Base-by-base conservation (phyloP, 2,113 vertebrate species). In the Sceloporus tristichus region DNA sequence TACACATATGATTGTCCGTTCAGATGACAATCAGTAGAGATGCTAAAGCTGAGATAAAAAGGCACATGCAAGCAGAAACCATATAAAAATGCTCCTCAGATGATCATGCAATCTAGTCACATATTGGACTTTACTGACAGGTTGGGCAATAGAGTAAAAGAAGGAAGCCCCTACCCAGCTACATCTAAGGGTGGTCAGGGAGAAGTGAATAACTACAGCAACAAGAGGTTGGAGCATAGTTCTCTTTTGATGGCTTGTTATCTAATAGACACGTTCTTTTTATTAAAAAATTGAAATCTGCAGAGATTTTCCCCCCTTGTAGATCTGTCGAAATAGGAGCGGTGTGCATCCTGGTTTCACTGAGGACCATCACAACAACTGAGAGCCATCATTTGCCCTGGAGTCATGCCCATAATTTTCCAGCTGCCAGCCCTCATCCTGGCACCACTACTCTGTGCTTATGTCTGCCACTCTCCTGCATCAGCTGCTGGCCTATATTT, bases 401-500 rank as follows among this genome's bases (percentile, higher is more conserved):
- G 48, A 48, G 6, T 11, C 71, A 68, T 77, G 62, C 11, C 23
- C 25, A 4, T 2, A 1, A 40, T 5, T 27, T 2, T 11, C 21
- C 74, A 27, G 34, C 74, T 13, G 53, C 54, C 34, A 25, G 38
- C 14, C 2, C 2, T 0, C 0, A 3, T 1, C 19, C 0, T 5
- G 16, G 66, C 1, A 42, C 0, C 0, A 38, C 21, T 0, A 66
- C 27, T 29, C 19, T 40, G 19, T 27, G 42, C 93, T 75, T 94
- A 92, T 9, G 54, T 96, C 77, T 91, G 3, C 62, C 56, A 3
- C 8, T 54, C 34, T 25, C 16, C 56, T 2, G 27, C 38, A 0
- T 16, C 96, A 0, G 90, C 71, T 25, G 96, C 89, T 82, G 94
- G 92, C 21, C 93, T 96, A 1, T 92, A 96, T 93, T 98, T 97